phyloP scores from a whole-genome alignment of 64 coral and sea anemone genomes.

The Stylophora pistillata region DNA sequence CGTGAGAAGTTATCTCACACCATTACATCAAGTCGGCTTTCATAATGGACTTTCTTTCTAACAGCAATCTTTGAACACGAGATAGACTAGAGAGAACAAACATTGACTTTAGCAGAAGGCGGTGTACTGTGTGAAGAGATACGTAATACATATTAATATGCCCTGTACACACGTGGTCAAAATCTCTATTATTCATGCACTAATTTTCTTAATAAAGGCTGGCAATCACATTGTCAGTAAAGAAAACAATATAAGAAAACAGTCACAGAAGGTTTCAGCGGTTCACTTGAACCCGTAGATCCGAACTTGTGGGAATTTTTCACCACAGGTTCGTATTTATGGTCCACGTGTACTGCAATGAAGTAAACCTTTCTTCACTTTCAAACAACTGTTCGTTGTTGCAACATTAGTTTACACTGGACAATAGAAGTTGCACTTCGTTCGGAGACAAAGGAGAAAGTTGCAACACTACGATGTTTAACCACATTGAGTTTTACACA shows the following conservation, averaged over 20 bases:
- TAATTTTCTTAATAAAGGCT: background rate
- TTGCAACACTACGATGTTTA: too few relatives aligned
- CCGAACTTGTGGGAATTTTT: constrained; percentile 50
- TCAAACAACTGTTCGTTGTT: background rate
- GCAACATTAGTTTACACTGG: background rate
- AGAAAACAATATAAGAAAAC: background rate
- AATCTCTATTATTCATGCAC: background rate
- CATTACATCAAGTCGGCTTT: background rate
- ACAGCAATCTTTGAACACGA: background rate
- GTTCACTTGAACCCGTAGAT: constrained; percentile 28
- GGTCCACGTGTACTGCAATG: constrained; percentile 10
- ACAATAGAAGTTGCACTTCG: background rate
- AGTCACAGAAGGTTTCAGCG: background rate
- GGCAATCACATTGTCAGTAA: background rate
- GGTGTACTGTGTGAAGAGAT: background rate
- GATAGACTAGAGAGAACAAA: background rate
- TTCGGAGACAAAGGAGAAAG: background rate
- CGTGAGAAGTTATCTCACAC: background rate
- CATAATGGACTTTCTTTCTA: background rate
- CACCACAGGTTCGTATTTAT: constrained; percentile 28
- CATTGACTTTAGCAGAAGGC: background rate
- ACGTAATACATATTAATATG: background rate
- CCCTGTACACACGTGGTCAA: background rate
- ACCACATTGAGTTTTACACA: background rate
- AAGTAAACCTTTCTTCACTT: background rate